Evolutionary conservation across 2,888 invertebrate genomes (phyloP), one percentile per base, ranked within the genome.

Genomic region (Agrypnus murinus): DNA sequence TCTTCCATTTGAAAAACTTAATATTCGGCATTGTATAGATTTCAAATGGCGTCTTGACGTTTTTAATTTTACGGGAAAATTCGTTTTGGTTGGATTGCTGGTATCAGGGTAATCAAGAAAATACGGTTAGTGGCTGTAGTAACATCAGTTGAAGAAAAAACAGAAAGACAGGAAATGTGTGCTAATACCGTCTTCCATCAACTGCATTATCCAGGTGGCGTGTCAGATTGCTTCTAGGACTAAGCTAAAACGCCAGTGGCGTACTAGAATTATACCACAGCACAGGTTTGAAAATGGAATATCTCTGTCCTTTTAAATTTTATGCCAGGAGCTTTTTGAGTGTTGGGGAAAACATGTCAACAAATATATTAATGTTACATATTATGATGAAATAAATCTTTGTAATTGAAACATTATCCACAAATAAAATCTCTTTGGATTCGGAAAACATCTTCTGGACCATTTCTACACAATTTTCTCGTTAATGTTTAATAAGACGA

Each of bases 131-230:
- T 53, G 50, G 25, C 14, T 32, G 25, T 25, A n/a, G 8, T 50
- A 53, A 53, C 50, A 14, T 53, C 50, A 55, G 36, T 50, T 34
- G 25, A 10, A 53, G 38, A 64, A 53, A 58, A 65, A 46, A 46
- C 9, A 46, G 19, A 58, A 36, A 58, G 25, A 19, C 46, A 45
- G 62, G 36, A 62, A 62, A 45, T 65, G 65, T 65, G 43, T 62
- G 70, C 55, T 70, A 70, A 70, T 71, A 62, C 46, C 55, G 55
- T 66, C 62, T 66, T 71, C 58, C 69, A 64, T 48, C 66, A 71
- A 66, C 65, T 71, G 62, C 65, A 65, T 70, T 65, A 59, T 65
- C 60, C 59, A 70, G 70, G 70, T 70, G 53, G 55, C 62, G 71
- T 71, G 62, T 55, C 62, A 57, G 62, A 71, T 71, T 71, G 71